Evolutionary conservation across 2,888 invertebrate genomes (phyloP).

Genomic region (Phyto melanocephala): DNA sequence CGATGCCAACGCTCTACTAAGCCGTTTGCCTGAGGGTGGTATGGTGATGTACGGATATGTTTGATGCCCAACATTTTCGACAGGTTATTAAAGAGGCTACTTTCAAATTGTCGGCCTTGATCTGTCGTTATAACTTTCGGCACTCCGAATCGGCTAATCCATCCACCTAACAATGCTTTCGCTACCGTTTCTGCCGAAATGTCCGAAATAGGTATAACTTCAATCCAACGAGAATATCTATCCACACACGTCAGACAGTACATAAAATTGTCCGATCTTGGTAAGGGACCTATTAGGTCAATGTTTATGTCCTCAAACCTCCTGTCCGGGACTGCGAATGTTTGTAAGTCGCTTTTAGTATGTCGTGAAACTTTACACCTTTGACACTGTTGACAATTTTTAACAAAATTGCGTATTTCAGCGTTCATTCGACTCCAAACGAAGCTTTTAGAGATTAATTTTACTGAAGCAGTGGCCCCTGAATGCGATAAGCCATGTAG

Average conservation of each 20-base stretch:
- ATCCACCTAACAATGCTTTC: not conserved
- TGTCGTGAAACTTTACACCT: too few relatives aligned
- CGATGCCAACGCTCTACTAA: too few relatives aligned
- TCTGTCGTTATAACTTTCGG: too few relatives aligned
- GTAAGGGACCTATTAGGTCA: not conserved
- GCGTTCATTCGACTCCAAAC: conserved; percentile 32
- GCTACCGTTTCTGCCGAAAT: not conserved
- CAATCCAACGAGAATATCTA: conserved; percentile 13
- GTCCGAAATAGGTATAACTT: not conserved
- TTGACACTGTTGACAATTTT: too few relatives aligned
- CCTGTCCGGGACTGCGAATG: conserved; percentile 1
- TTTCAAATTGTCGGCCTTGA: conserved; percentile 63
- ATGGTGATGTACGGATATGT: too few relatives aligned
- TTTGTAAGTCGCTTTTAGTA: too few relatives aligned
- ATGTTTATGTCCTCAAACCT: conserved; percentile 16
- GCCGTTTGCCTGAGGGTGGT: too few relatives aligned
- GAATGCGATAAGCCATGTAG: conserved; percentile 21
- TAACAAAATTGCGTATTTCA: not conserved
- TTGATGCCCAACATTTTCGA: conserved; percentile 48
- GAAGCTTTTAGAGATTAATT: conserved; percentile 20
- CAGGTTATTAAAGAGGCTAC: conserved; percentile 47
- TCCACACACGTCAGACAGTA: conserved; percentile 16
- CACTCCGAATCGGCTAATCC: too few relatives aligned
- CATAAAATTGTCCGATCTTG: not conserved
- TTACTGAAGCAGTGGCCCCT: not conserved